phyloP scores from a whole-genome alignment of 1,140 invertebrate species.

The Aphelinus atriplicis region DNA sequence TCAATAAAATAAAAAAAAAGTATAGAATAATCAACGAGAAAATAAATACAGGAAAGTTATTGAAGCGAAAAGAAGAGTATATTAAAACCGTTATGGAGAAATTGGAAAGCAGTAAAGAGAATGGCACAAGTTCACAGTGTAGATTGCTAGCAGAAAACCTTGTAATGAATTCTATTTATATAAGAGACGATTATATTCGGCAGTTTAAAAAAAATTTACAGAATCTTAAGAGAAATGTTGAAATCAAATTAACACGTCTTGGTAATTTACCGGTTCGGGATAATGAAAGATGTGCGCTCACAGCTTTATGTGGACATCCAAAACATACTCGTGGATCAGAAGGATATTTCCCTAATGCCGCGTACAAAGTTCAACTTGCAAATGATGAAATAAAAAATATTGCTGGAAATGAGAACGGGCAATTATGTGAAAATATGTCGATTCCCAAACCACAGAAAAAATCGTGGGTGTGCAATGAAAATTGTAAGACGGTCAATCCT shows the following conservation, averaged over 20 bases:
- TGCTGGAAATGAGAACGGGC: constrained; percentile 5
- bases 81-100: constrained; percentile 1
- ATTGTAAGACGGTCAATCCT: neutral
- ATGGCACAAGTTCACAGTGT: neutral
- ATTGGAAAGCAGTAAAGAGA: neutral
- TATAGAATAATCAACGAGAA: neutral
- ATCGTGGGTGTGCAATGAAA: neutral
- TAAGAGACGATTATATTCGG: neutral
- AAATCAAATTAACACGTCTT: neutral
- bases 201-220: neutral
- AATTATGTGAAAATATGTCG: neutral
- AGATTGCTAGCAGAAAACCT: constrained; percentile 10
- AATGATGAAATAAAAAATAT: neutral
- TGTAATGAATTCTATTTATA: neutral
- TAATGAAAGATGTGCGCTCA: neutral
- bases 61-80: constrained; percentile 18
- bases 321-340: constrained; percentile 1
- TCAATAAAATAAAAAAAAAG: constrained; percentile 12
- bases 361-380: neutral
- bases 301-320: neutral
- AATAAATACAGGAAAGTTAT: neutral
- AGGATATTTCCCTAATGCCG: neutral
- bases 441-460: neutral
- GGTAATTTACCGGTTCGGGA: neutral
- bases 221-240: neutral